phyloP scores from a whole-genome alignment of 2,113 vertebrate species.

The Bothrops jararaca region DNA sequence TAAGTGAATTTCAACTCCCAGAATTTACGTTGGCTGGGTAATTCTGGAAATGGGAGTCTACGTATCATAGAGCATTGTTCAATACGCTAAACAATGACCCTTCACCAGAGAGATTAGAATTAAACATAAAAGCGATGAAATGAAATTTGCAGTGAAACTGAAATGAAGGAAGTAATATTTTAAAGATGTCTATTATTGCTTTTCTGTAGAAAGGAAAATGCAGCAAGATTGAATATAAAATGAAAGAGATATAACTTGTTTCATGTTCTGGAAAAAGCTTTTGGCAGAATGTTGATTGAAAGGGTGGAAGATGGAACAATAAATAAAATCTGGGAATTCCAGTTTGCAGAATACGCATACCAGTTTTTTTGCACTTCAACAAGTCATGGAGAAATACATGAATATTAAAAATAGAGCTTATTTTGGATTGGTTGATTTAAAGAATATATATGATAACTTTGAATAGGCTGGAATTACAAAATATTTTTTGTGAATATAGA shows the following conservation, averaged over 20 bases:
- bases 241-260: neutral
- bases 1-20: neutral
- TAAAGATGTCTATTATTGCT: neutral
- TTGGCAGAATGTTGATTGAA: neutral
- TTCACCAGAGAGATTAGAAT: neutral
- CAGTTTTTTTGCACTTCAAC: neutral
- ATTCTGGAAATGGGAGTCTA: neutral
- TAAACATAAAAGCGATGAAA: neutral
- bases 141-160: neutral
- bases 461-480: neutral
- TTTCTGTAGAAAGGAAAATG: neutral
- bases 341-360: neutral
- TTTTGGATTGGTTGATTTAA: neutral
- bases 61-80: neutral
- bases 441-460: neutral
- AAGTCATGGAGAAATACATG: neutral
- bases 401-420: neutral
- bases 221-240: neutral
- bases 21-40: neutral
- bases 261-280: neutral
- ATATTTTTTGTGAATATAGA: neutral
- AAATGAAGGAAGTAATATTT: neutral
- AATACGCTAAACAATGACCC: neutral
- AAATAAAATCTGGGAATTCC: neutral
- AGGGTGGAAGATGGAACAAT: neutral